Evolutionary conservation across 2,113 vertebrate species (phyloP).

Genomic region (Corydoras maculifer): DNA sequence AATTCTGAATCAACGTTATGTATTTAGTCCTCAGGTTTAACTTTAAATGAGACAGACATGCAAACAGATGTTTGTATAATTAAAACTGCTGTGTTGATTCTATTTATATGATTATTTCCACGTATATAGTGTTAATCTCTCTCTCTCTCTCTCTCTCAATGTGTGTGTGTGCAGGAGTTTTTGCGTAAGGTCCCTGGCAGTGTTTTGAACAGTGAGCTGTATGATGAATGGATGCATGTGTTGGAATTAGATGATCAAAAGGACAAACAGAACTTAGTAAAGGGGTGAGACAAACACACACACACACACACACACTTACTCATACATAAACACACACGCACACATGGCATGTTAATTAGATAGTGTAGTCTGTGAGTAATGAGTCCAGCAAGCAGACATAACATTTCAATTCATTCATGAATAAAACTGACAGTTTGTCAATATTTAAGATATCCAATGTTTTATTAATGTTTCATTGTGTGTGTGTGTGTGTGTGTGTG

Average conservation of each 20-base stretch:
- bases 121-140: too few relatives aligned
- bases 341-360: neutral
- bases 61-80: too few relatives aligned
- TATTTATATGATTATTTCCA: too few relatives aligned
- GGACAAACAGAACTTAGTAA: slow-evolving; percentile 63
- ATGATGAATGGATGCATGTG: slow-evolving; percentile 71
- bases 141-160: neutral
- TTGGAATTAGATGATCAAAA: slow-evolving; percentile 56
- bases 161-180: slow-evolving; percentile 62
- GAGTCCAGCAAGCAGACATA: neutral
- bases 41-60: too few relatives aligned
- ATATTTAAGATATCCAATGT: too few relatives aligned
- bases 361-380: neutral
- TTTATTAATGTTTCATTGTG: neutral
- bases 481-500: slow-evolving; percentile 13
- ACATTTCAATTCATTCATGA: too few relatives aligned
- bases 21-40: too few relatives aligned
- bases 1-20: too few relatives aligned
- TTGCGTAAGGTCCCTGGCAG: slow-evolving; percentile 74
- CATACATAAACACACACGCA: neutral
- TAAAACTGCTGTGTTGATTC: too few relatives aligned
- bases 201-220: slow-evolving; percentile 70
- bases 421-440: too few relatives aligned
- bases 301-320: neutral
- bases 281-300: slow-evolving; percentile 25